Base-by-base conservation (phyloP, 2,797 vertebrate species). In the Labroides dimidiatus region DNA sequence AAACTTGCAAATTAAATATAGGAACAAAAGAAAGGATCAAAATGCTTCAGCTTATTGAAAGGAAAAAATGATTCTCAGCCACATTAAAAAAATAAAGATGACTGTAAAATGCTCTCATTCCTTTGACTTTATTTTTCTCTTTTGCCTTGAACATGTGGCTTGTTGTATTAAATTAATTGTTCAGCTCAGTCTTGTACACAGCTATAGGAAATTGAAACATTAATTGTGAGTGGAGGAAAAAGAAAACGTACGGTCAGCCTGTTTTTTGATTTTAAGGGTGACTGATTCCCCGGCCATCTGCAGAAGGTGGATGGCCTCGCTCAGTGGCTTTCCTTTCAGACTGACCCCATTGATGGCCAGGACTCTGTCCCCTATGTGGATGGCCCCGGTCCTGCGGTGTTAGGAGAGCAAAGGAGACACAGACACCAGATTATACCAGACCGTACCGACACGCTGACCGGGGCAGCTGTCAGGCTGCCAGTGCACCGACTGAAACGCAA, bases 251-350 rank as follows among this genome's bases (percentile, higher is more conserved):
- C 97, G 85, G 63, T 98, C 96, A 0, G 91, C 90, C 84, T 96
- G 95, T 72, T 99, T 99, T 92, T 97, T 99, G 91, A 99, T 99
- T 92, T 98, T 99, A 77, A 99, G 92, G 0, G 97, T 98, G 78
- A 99, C 98, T 0, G 97, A 97, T 89, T 99, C 98, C 4, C 98
- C 98, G 0, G 98, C 97, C 93, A 95, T 96, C 93, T 99, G 98
- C 72, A 99, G 94, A 47, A 98, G 95, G 83, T 97, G 97, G 69
- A 99, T 99, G 86, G 98, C 97, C 82, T 99, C 97, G 0, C 98
- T 99, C 88, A 99, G 93, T 0, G 97, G 97, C 70, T 99, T 98
- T 62, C 98, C 98, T 88, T 99, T 99, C 71, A 99, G 95, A 89
- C 97, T 98, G 73, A 97, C 95, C 0, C 94, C 96, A 73, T 97